Evolutionary conservation across 2,797 vertebrate genomes (phyloP), one percentile per base, ranked within the genome.

Genomic region (Lateolabrax maculatus): DNA sequence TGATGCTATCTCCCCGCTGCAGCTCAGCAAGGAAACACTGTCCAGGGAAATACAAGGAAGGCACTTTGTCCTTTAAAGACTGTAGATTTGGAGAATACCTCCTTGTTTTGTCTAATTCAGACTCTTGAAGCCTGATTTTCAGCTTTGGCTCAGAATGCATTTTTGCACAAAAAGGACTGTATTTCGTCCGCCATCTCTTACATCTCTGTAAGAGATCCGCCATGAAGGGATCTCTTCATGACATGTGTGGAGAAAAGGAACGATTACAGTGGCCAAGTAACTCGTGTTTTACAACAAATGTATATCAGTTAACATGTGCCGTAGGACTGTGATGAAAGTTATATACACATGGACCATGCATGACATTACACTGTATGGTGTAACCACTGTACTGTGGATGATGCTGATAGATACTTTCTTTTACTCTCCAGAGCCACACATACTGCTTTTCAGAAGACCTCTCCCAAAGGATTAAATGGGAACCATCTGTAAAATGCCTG

Each of bases 371-470:
- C 36, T 23, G 29, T 67, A 29, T 75, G 34, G 23, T 65, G 48
- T 65, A 56, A 37, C 36, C 0, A 18, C 39, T 52, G 27, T 5
- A 34, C 15, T 66, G 65, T 55, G n/a, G 44, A 39, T 79, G 58
- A 71, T 73, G 11, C 67, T 87, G 46, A 88, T 37, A 21, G 34
- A 39, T 51, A 2, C 21, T 75, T 57, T 87, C 16, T 46, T 87
- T 84, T 48, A 9, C 31, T 85, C 79, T 80, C 15, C 86, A 96
- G 95, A 96, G 72, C 95, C 95, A 56, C 95, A 96, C 83, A 93
- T 96, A 83, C 89, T 96, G 66, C 95, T 96, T 34, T 96, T 96
- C 93, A 89, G 95, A 92, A 94, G 95, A 80, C 94, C 93, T 36
- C 92, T 96, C 53, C 90, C 94, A 11, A 94, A 95, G 84, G 92